Evolutionary conservation across 2,888 invertebrate species (phyloP), one percentile per base, ranked within the genome.

Genomic region (Pseudococcus jackbeardsleyi): DNA sequence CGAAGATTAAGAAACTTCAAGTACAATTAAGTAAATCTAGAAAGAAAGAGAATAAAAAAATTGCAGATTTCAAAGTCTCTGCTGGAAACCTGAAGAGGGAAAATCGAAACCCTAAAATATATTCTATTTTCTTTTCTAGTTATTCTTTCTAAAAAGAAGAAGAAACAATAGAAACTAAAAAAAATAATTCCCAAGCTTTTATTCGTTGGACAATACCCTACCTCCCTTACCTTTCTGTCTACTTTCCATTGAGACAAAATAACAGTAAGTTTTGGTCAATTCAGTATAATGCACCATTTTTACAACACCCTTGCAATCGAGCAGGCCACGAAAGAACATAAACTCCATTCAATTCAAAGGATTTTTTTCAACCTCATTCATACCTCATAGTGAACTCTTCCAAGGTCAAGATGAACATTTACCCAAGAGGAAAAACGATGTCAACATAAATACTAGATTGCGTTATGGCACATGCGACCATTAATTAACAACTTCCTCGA

Each of bases 401-500:
- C 26, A 72, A 72, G 68, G 68, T 33, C 33, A 33, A 11, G 19
- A 59, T 59, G 59, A 33, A 33, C 68, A 72, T 72, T 72, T 33
- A 33, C 26, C 33, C 59, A 59, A 59, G 68, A 72, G 26, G 68
- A 72, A 72, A 26, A 72, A 72, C 19, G 15, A 72, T 72, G 68
- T 72, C 68, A 72, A 72, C 68, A 72, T 33, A 72, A 33, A 72
- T 72, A 72, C 15, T 15, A 72, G 15, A 72, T 72, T 72, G n/a
- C 68, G 26, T 33, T 33, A 33, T 33, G 15, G 33, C 68, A 33
- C 68, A 72, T 33, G 68, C 12, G 68, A 72, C 33, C n/a, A 42
- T 42, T 46, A 79, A 79, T 79, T 79, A 79, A 79, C 79, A 79
- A 42, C 79, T 79, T 79, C 79, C 79, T 72, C 68, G 68, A 59